Evolutionary conservation across 2,113 vertebrate species (phyloP), one percentile per base, ranked within the genome.

Genomic region (Sander lucioperca): DNA sequence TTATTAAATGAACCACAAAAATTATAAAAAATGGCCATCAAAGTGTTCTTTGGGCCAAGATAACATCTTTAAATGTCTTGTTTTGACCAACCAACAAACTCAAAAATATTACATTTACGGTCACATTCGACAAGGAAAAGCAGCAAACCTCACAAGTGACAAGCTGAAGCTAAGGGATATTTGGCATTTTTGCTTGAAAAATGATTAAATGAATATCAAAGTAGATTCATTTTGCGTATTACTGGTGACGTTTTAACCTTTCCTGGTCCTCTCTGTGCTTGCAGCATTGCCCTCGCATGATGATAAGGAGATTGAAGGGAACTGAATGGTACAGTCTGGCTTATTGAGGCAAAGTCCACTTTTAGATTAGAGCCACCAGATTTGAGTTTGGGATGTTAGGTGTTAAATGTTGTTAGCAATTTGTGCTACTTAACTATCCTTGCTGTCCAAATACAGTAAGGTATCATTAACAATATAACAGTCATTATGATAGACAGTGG

Each of bases 261-360:
- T n/a, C 21, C 23, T 30, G 30, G 58, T 27, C 25, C 21, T 51
- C 36, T 36, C 39, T 30, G 59, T 16, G 14, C 53, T 25, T 19
- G 65, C 19, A 47, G 43, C 21, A 21, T 18, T 11, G 53, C 50
- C 9, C 23, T 48, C 36, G 10, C 54, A 64, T 59, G 77, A 75
- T 5, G 8, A 75, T 69, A 67, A 84, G 63, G 43, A 83, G 70
- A 81, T 33, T 36, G 39, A 63, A 65, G 43, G 39, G 57, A 50
- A 80, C 72, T 67, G 4, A 48, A 2, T 48, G 47, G 51, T 56
- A 61, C 73, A 57, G 36, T 80, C 80, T 27, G 63, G 51, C 23
- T 79, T 74, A 65, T n/a, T 57, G 43, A 75, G 53, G 2, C 80
- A 86, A 89, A 86, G 89, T 83, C 58, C 76, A 83, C 36, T 51